Evolutionary conservation across 2,113 vertebrate genomes (phyloP).

Genomic region (Diphyllodes magnificus): DNA sequence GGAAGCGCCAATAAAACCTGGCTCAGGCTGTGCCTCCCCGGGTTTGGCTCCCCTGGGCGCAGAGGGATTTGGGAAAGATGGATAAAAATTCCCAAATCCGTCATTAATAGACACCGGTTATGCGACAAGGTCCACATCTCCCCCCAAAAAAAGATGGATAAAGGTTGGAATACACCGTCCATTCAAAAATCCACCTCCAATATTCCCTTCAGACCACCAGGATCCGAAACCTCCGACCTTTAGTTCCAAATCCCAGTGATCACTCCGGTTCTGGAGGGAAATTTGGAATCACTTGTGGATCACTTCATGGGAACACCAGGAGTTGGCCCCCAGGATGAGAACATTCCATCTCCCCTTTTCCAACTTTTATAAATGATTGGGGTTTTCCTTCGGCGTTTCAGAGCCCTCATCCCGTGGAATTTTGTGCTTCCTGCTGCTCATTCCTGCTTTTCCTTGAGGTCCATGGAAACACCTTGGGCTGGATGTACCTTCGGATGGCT

Average conservation of each 20-base stretch:
- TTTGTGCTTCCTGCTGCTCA: neutral
- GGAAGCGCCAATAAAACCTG: neutral
- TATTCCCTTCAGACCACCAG: neutral
- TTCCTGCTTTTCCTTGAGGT: neutral
- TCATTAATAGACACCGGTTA: rapidly evolving
- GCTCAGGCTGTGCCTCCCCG: neutral
- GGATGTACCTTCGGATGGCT: neutral
- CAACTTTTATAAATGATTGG: neutral
- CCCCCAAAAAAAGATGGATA: neutral
- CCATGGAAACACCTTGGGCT: neutral
- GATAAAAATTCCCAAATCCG: neutral
- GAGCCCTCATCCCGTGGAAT: neutral
- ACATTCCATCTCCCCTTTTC: neutral
- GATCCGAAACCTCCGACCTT: neutral
- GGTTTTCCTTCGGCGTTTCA: rapidly evolving
- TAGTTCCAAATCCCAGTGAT: neutral
- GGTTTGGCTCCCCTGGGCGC: neutral
- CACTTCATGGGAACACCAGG: rapidly evolving
- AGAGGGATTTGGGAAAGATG: neutral
- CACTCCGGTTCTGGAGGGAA: neutral
- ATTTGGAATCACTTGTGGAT: neutral
- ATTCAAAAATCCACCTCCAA: rapidly evolving
- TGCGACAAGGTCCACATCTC: neutral
- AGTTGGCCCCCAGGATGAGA: neutral
- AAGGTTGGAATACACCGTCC: neutral